These are phyloP conservation scores for Papilio aristodemus DNA, from an alignment of 1,140 invertebrate species.

Conservation along the genomic window DNA sequence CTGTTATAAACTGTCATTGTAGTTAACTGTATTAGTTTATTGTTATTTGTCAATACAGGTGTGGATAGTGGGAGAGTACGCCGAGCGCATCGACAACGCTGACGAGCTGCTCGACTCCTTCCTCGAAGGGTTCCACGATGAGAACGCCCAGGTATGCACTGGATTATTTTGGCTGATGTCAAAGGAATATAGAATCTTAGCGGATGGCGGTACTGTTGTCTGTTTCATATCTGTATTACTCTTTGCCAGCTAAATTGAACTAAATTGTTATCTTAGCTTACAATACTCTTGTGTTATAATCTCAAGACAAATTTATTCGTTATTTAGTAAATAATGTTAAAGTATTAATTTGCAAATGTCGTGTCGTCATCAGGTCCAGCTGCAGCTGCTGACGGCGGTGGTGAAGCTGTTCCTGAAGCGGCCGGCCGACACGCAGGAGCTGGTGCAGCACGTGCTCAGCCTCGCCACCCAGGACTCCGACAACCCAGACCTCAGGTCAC, in stretches of 20 bases:
- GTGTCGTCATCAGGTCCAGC: conserved; percentile 85
- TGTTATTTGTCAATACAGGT: conserved; percentile 72
- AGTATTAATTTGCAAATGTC: too few relatives aligned
- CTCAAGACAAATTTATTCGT: too few relatives aligned
- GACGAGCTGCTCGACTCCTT: conserved; percentile 99
- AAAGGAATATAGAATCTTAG: too few relatives aligned
- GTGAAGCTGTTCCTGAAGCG: conserved; percentile 99
- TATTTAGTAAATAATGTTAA: too few relatives aligned
- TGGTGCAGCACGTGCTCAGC: conserved; percentile 97
- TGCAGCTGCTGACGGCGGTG: conserved; percentile 98
- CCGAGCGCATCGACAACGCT: conserved; percentile 99
- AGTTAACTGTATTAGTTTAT: too few relatives aligned
- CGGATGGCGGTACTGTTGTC: too few relatives aligned
- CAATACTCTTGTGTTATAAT: too few relatives aligned
- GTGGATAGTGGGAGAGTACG: conserved; percentile 99
- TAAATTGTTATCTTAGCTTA: too few relatives aligned
- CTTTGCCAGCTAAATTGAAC: too few relatives aligned
- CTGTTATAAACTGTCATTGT: too few relatives aligned
- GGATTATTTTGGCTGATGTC: too few relatives aligned
- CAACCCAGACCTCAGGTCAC: conserved; percentile 94
- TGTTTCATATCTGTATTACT: too few relatives aligned
- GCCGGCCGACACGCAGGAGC: conserved; percentile 98
- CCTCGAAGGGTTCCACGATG: conserved; percentile 99
- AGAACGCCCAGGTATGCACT: conserved; percentile 93
- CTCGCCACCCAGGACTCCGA: conserved; percentile 99